Conservation (phyloP, 2,797 vertebrate species). For the Cynodonichthys magdalenae region DNA sequence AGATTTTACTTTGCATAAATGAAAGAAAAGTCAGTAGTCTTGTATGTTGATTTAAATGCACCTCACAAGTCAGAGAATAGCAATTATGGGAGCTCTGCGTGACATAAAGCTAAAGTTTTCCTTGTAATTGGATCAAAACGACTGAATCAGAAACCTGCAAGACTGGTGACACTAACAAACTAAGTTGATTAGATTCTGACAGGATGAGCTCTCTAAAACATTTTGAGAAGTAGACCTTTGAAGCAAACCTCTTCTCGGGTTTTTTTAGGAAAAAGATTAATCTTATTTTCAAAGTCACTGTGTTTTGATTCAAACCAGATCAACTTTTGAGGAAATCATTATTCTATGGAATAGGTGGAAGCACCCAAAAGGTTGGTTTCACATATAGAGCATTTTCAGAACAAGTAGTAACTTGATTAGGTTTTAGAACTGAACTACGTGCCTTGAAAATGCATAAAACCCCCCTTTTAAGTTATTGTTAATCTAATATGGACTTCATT, state of each 20-base stretch:
- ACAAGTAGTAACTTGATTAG: no score
- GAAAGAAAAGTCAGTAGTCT: not conserved
- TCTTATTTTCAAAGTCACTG: no score
- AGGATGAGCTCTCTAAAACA: not conserved
- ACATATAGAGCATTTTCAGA: no score
- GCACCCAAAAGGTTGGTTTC: no score
- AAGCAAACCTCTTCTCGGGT: not conserved
- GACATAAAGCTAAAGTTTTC: not conserved
- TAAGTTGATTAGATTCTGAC: not conserved
- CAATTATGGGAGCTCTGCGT: conserved; percentile 4
- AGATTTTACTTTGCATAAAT: not conserved
- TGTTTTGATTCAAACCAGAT: no score
- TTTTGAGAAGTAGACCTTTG: not conserved
- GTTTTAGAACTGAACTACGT: no score
- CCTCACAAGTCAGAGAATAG: not conserved
- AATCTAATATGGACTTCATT: no score
- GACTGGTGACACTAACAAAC: not conserved
- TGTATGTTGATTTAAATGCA: not conserved
- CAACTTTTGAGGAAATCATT: no score
- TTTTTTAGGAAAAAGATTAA: no score
- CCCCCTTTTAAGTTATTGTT: no score
- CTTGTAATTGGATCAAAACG: conserved; percentile 5
- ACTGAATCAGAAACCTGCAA: not conserved
- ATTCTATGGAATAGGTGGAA: no score
- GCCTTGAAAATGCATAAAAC: no score